Conservation (phyloP, 1,140 invertebrate species). For the Lamellibrachia luymesi region DNA sequence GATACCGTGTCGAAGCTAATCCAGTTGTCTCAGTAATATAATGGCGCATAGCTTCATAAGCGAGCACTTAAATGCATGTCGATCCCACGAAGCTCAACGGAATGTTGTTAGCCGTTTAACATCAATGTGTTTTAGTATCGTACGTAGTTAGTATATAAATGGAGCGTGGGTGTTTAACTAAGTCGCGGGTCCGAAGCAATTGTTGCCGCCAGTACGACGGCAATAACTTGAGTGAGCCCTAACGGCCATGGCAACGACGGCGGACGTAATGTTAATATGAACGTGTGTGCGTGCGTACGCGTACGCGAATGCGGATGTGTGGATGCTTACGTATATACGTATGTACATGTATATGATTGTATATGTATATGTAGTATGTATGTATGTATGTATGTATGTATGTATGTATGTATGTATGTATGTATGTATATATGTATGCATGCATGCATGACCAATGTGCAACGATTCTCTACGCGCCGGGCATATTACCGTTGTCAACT, state of each 20-base stretch:
- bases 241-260: not conserved
- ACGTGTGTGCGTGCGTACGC: too few species aligned
- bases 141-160: not conserved
- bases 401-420: too few species aligned
- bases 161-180: not conserved
- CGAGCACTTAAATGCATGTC: not conserved
- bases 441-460: too few species aligned
- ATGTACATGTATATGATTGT: too few species aligned
- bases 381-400: too few species aligned
- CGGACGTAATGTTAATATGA: not conserved
- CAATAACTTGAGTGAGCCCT: not conserved
- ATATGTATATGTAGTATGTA: too few species aligned
- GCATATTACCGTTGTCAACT: too few species aligned
- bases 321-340: too few species aligned
- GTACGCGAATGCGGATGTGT: too few species aligned
- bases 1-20: not conserved
- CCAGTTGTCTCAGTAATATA: not conserved
- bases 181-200: not conserved
- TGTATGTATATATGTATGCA: too few species aligned
- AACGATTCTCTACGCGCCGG: too few species aligned
- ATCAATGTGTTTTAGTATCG: not conserved
- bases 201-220: not conserved
- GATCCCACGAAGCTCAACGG: not conserved
- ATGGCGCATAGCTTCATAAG: not conserved
- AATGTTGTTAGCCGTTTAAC: not conserved